phyloP scores from a whole-genome alignment of 1,140 invertebrate genomes.

The Rhopalosiphum padi region DNA sequence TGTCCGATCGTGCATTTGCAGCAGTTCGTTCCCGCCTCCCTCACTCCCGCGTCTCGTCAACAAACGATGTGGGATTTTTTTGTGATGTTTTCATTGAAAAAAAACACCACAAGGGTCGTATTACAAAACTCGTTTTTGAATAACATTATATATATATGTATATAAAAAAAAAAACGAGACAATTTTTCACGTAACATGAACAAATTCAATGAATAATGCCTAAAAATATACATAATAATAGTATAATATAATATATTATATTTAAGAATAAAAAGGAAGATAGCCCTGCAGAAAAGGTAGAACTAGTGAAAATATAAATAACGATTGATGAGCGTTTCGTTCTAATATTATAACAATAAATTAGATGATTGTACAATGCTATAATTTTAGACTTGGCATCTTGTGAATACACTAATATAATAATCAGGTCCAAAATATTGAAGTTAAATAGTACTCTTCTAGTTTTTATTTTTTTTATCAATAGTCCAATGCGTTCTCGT shows the following conservation, averaged over 20 bases:
- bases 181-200: conserved; percentile 27
- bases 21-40: neutral
- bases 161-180: neutral
- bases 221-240: neutral
- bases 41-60: neutral
- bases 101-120: conserved; percentile 11
- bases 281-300: neutral
- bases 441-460: too few relatives aligned
- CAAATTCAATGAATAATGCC: conserved; percentile 21
- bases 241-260: neutral
- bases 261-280: neutral
- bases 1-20: conserved; percentile 46
- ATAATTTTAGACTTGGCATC: too few relatives aligned
- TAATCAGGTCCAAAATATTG: too few relatives aligned
- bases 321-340: neutral
- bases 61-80: conserved; percentile 26
- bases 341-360: neutral
- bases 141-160: conserved; percentile 29
- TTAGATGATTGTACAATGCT: neutral
- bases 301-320: neutral
- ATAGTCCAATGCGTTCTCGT: too few relatives aligned
- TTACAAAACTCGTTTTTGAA: conserved; percentile 49
- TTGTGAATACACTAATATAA: too few relatives aligned
- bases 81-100: conserved; percentile 50
- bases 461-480: too few relatives aligned